Percentiles rank a stretch among this genome's conserved stretches.
Conservation (phyloP, 2,888 invertebrate genomes). For the Plusia festucae region DNA sequence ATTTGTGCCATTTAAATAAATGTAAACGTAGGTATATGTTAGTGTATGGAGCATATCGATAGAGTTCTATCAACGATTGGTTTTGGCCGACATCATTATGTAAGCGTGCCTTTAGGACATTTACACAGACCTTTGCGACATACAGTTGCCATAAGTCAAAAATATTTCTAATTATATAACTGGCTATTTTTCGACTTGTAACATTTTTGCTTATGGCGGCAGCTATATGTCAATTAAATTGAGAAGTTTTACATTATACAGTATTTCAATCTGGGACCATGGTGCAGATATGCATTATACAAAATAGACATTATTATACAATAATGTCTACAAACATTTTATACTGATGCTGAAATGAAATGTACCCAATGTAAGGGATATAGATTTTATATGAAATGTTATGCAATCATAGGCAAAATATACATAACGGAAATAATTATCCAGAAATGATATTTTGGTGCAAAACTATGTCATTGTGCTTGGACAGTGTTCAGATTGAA, state of each 20-base stretch:
- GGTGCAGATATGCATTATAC: constrained; percentile 56
- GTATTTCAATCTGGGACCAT: constrained; percentile 71
- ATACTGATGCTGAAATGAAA: constrained; percentile 34
- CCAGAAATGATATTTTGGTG: constrained; percentile 30
- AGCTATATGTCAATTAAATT: constrained; percentile 36
- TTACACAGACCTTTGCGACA: constrained; percentile 24
- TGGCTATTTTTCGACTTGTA: constrained; percentile 27
- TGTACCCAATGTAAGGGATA: constrained; percentile 35
- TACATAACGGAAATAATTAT: constrained; percentile 5
- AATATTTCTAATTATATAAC: constrained; percentile 30
- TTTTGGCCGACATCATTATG: constrained; percentile 60
- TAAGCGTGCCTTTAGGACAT: constrained; percentile 63
- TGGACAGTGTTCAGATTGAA: constrained; percentile 21
- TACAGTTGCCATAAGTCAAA: constrained; percentile 49
- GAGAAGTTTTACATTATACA: constrained; percentile 57
- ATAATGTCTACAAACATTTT: constrained; percentile 49
- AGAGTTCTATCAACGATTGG: constrained; percentile 53
- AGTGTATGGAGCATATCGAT: constrained; percentile 65
- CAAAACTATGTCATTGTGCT: constrained; percentile 30
- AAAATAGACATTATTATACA: constrained; percentile 53
- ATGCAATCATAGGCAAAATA: constrained; percentile 17
- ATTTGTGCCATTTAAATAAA: constrained; percentile 83
- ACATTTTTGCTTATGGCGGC: constrained; percentile 34
- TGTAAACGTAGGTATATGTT: constrained; percentile 72
- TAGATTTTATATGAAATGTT: constrained; percentile 45